Base-by-base conservation (phyloP, 2,888 invertebrate genomes). In the Smittia sp. region DNA sequence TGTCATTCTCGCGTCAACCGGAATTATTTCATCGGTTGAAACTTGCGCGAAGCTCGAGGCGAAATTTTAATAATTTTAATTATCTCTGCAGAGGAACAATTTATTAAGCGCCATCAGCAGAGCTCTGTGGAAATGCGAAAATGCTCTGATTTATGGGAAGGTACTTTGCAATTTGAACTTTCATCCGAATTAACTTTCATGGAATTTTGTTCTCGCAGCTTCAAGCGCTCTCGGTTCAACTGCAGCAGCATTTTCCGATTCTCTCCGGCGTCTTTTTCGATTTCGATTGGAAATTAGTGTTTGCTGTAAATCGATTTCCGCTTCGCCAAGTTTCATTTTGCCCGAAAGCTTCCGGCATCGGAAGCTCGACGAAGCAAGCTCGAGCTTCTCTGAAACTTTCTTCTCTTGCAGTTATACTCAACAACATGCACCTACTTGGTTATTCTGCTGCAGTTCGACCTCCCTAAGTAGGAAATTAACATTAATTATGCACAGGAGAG, bases 241-340 rank as follows among this genome's bases (percentile, higher is more conserved):
- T 46, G 4, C 18, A 15, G 11, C n/a, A 18, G n/a, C 18, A 13
- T 46, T 46, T 46, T 46, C 52, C 32, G 32, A 32, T 46, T 46
- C 18, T 18, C n/a, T 18, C 52, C 18, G 52, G 52, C 62, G 20
- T 18, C 20, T 20, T 62, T 20, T 15, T 18, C 62, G 39, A 39
- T 66, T 20, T 38, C 22, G 66, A 66, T 66, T 32, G 66, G 20
- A 66, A 4, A 32, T 66, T 66, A 39, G n/a, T 38, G 15, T 32
- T 38, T 38, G 25, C 25, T 20, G 66, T 66, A 39, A 66, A n/a
- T 66, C 52, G n/a, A 46, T 32, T 32, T 32, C 32, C 32, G 32
- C 32, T 32, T 32, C 32, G 32, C 3, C 9, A 9, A 32, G 32
- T 32, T 32, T 32, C 32, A 6, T 32, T 32, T 32, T 32, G 32